A percentile compares a stretch with the other conserved stretches of the same genome.
These are phyloP conservation scores for Crocallis elinguaria DNA, from an alignment of 2,888 invertebrate genomes.

Conservation along the genomic window DNA sequence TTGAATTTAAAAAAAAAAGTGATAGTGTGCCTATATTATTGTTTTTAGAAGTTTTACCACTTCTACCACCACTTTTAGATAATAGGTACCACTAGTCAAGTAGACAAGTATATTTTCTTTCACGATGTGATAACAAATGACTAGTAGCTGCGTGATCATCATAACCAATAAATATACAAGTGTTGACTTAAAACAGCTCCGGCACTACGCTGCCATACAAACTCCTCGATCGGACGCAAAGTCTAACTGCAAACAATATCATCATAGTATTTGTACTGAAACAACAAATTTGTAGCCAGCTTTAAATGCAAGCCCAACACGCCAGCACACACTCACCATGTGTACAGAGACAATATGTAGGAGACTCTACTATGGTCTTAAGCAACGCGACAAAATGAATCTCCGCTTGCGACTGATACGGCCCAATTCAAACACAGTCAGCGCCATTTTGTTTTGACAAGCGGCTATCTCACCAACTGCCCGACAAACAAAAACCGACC, in stretches of 20 bases:
- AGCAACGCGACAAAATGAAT: conserved; percentile 85
- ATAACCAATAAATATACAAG: conserved; percentile 77
- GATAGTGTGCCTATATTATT: too few species aligned
- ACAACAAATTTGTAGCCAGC: conserved; percentile 84
- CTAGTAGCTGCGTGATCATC: conserved; percentile 54
- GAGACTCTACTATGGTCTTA: conserved; percentile 79
- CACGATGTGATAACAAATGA: conserved; percentile 20
- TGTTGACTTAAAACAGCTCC: conserved; percentile 64
- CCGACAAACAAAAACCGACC: conserved; percentile 57
- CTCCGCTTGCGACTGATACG: conserved; percentile 84
- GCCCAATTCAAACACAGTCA: conserved; percentile 83
- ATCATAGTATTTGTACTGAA: conserved; percentile 82
- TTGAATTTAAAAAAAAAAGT: too few species aligned
- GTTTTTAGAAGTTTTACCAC: too few species aligned
- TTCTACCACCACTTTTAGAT: too few species aligned
- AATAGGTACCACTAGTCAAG: neutral
- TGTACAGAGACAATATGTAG: conserved; percentile 83
- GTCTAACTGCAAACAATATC: conserved; percentile 83
- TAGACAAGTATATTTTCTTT: neutral
- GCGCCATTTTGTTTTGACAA: conserved; percentile 84
- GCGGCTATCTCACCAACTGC: conserved; percentile 68
- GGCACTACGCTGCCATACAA: conserved; percentile 66
- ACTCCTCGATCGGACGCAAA: conserved; percentile 81
- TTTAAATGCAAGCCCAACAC: conserved; percentile 82
- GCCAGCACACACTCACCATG: conserved; percentile 79